These are phyloP conservation scores for Syngnathus acus DNA, from an alignment of 2,797 vertebrate genomes.

Conservation along the genomic window DNA sequence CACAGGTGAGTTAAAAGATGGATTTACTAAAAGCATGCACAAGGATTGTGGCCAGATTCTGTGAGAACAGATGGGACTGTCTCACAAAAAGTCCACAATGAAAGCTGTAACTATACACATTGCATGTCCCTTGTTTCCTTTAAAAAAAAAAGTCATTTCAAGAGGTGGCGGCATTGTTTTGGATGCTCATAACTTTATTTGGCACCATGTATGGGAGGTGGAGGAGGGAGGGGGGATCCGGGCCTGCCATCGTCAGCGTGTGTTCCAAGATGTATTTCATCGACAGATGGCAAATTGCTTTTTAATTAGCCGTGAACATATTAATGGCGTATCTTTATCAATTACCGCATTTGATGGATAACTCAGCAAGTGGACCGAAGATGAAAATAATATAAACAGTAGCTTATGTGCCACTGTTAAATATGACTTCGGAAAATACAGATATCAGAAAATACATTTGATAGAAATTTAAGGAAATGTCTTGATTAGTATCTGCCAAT, in stretches of 20 bases:
- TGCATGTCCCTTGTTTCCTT: background rate
- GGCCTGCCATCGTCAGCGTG: constrained; percentile 37
- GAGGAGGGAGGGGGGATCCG: background rate
- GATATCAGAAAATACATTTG: too few species aligned
- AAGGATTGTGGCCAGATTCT: constrained; percentile 17
- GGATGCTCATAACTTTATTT: constrained; percentile 35
- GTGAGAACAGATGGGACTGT: constrained; percentile 41
- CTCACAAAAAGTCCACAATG: constrained; percentile 26
- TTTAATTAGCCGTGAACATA: constrained; percentile 52
- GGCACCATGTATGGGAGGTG: constrained; percentile 9
- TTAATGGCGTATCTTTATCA: constrained; percentile 42
- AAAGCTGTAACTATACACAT: constrained; percentile 17
- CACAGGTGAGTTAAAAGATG: constrained; percentile 39
- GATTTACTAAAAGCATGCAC: constrained; percentile 12
- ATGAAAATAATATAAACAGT: background rate
- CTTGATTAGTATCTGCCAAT: too few species aligned
- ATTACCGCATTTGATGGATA: constrained; percentile 41
- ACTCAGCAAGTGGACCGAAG: background rate
- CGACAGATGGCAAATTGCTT: constrained; percentile 58
- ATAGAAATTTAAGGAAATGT: background rate
- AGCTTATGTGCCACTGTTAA: background rate
- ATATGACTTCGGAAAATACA: background rate
- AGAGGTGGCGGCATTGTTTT: constrained; percentile 26
- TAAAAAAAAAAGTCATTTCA: background rate
- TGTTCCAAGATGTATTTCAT: constrained; percentile 31